These are phyloP conservation scores for Macrophya alboannulata DNA, from an alignment of 2,888 invertebrate genomes.

Conservation along the genomic window DNA sequence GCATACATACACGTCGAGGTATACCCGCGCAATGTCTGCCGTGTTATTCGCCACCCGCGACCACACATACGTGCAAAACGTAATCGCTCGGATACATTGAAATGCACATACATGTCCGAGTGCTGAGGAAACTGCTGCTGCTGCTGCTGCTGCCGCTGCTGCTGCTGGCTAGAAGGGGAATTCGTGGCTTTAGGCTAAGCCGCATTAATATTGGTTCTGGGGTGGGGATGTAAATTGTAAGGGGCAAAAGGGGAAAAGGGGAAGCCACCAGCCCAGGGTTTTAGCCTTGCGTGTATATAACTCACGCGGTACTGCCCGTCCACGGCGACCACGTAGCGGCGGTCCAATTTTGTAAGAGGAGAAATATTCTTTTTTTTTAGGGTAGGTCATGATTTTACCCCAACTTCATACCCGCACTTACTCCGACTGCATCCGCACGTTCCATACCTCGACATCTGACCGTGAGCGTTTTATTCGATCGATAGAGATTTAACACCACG, in stretches of 20 bases:
- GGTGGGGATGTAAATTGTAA: not conserved
- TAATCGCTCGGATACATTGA: constrained; percentile 5
- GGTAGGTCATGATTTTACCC: constrained; percentile 54
- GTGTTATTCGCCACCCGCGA: not conserved
- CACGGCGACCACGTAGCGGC: not conserved
- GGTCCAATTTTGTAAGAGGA: constrained; percentile 59
- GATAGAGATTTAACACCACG: not conserved
- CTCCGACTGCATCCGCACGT: not conserved
- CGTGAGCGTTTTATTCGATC: not conserved
- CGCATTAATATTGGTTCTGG: not conserved
- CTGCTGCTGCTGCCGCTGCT: no score
- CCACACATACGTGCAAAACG: not conserved
- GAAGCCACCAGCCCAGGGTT: not conserved
- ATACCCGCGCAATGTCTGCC: no score
- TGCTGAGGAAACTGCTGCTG: not conserved
- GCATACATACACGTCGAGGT: not conserved
- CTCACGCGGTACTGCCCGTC: not conserved
- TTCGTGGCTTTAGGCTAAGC: constrained; percentile 40
- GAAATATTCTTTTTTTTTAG: constrained; percentile 39
- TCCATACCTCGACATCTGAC: not conserved
- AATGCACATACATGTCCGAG: constrained; percentile 3
- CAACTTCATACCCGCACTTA: not conserved
- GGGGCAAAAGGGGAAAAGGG: not conserved
- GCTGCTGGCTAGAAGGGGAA: not conserved
- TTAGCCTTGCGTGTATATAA: constrained; percentile 38